Percentiles rank a stretch among this genome's conserved stretches.
phyloP scores from a whole-genome alignment of 2,888 invertebrate species.

The Xanthostigma xanthostigma region DNA sequence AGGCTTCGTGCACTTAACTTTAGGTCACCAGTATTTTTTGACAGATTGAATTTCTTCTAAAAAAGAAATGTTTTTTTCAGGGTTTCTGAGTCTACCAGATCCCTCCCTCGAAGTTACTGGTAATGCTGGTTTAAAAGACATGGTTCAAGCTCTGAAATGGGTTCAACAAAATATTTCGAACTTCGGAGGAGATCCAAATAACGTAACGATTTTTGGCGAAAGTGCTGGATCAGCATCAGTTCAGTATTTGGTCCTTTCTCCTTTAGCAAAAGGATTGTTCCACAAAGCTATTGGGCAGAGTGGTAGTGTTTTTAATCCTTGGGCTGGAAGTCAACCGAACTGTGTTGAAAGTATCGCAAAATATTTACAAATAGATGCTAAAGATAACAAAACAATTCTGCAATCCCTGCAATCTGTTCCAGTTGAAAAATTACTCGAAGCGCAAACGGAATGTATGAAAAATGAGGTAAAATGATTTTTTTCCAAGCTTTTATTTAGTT shows the following conservation, averaged over 20 bases:
- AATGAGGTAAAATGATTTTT: no score
- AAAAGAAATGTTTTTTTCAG: neutral
- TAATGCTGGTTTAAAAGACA: slow-evolving; percentile 13
- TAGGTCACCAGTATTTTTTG: no score
- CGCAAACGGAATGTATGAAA: neutral
- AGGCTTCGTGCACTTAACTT: no score
- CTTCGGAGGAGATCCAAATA: slow-evolving; percentile 15
- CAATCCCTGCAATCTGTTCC: slow-evolving; percentile 2
- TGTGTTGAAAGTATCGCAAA: no score
- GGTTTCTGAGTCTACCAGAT: slow-evolving; percentile 8
- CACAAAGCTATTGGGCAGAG: slow-evolving; percentile 9
- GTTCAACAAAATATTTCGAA: slow-evolving; percentile 10
- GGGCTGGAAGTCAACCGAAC: neutral
- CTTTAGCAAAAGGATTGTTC: slow-evolving; percentile 11
- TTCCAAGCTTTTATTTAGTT: no score
- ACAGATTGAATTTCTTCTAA: no score
- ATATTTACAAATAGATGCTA: no score
- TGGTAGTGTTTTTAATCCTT: slow-evolving; percentile 4
- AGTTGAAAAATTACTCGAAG: slow-evolving; percentile 2
- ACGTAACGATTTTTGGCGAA: slow-evolving; percentile 17
- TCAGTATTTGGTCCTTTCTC: slow-evolving; percentile 16
- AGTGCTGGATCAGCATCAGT: slow-evolving; percentile 17
- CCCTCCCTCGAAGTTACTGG: slow-evolving; percentile 9
- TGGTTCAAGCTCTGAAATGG: slow-evolving; percentile 12
- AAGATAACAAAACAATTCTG: no score